Conservation (phyloP, 2,113 vertebrate species). For the Galeopterus variegatus region DNA sequence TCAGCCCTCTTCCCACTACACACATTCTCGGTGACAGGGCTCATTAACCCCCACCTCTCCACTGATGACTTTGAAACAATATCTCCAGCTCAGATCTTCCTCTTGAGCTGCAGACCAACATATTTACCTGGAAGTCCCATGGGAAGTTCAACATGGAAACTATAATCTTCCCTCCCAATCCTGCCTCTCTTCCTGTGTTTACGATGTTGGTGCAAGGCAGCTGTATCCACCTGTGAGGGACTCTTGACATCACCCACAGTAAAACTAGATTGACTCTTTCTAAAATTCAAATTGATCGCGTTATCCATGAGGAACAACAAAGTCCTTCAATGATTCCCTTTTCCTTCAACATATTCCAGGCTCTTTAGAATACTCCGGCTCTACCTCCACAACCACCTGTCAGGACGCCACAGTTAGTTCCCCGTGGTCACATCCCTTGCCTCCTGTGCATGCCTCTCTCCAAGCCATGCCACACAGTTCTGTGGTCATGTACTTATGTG, state of each 20-base stretch:
- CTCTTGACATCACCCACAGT: not conserved
- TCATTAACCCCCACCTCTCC: not conserved
- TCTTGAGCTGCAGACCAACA: not conserved
- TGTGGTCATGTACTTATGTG: not conserved
- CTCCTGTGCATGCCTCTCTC: not conserved
- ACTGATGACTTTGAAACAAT: not conserved
- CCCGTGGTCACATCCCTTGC: accelerated
- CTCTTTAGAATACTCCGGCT: not conserved
- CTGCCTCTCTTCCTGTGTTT: not conserved
- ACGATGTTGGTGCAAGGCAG: not conserved
- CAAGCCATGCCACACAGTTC: not conserved
- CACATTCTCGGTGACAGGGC: not conserved
- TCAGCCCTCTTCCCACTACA: not conserved
- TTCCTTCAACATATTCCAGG: not conserved
- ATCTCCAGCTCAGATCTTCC: not conserved
- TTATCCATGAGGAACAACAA: not conserved
- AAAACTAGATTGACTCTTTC: not conserved
- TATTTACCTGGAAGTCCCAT: not conserved
- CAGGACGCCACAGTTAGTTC: not conserved
- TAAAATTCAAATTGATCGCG: conserved; percentile 19
- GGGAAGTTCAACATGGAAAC: not conserved
- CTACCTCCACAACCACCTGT: not conserved
- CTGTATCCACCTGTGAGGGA: not conserved
- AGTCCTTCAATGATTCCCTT: not conserved
- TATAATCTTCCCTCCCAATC: not conserved